Conservation (phyloP, 2,113 vertebrate genomes). For the Pachypanchax playfairii region DNA sequence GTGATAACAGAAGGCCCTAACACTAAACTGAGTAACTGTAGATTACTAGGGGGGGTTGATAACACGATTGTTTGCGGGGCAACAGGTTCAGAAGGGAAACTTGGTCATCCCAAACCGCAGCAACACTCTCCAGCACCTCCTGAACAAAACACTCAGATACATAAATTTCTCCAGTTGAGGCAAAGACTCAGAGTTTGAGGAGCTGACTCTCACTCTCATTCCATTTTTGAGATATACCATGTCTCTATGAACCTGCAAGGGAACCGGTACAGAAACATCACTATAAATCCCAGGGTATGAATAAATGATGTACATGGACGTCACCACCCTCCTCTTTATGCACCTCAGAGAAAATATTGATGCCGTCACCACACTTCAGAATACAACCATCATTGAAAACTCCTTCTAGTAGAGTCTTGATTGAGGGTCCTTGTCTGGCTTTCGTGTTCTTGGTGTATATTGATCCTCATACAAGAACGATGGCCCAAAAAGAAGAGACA, state of each 20-base stretch:
- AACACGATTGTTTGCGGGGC: too few relatives aligned
- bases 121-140: too few relatives aligned
- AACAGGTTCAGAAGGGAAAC: too few relatives aligned
- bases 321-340: not conserved
- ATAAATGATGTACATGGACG: not conserved
- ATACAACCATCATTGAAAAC: constrained; percentile 1
- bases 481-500: not conserved
- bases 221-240: too few relatives aligned
- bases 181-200: too few relatives aligned
- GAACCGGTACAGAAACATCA: not conserved
- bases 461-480: not conserved
- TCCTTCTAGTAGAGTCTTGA: constrained; percentile 15
- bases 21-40: too few relatives aligned
- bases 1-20: too few relatives aligned
- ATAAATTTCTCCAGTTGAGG: too few relatives aligned
- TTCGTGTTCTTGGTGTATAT: not conserved
- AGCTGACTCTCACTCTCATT: too few relatives aligned
- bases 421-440: constrained; percentile 2
- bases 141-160: too few relatives aligned
- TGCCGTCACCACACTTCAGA: constrained; percentile 24
- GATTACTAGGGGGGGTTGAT: too few relatives aligned
- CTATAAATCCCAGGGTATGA: not conserved
- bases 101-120: too few relatives aligned
- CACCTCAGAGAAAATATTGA: constrained; percentile 5
- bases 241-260: not conserved